phyloP scores from a whole-genome alignment of 2,113 vertebrate species.

The Toxotes chatareus region DNA sequence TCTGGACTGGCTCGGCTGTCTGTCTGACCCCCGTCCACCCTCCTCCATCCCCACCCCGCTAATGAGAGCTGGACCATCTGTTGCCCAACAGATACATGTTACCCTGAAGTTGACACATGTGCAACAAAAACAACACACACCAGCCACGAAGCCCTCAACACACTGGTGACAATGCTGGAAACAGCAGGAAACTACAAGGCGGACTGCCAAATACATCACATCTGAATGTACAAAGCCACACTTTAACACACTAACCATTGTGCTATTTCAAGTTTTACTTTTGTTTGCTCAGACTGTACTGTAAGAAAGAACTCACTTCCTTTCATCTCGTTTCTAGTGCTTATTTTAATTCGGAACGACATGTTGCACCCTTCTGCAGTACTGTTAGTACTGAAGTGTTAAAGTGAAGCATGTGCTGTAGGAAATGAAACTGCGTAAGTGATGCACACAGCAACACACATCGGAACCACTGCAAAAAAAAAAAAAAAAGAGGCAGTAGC shows the following conservation, averaged over 20 bases:
- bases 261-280: neutral
- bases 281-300: neutral
- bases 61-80: constrained; percentile 79
- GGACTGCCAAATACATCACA: neutral
- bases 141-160: constrained; percentile 1
- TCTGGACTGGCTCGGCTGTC: constrained; percentile 73
- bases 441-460: constrained; percentile 23
- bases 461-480: neutral
- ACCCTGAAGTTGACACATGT: constrained; percentile 38
- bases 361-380: neutral
- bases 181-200: neutral
- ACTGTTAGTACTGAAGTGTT: neutral
- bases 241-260: neutral
- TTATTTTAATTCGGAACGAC: neutral
- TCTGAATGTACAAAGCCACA: constrained; percentile 4
- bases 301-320: neutral
- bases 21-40: constrained; percentile 67
- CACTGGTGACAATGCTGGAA: neutral
- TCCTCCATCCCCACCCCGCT: constrained; percentile 22
- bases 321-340: neutral
- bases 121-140: constrained; percentile 62
- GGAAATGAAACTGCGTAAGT: constrained; percentile 64
- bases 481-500: constrained; percentile 19
- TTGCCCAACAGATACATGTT: constrained; percentile 50
- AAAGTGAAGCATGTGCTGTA: constrained; percentile 18